phyloP scores from a whole-genome alignment of 2,113 vertebrate genomes.

The Stigmatopora nigra region DNA sequence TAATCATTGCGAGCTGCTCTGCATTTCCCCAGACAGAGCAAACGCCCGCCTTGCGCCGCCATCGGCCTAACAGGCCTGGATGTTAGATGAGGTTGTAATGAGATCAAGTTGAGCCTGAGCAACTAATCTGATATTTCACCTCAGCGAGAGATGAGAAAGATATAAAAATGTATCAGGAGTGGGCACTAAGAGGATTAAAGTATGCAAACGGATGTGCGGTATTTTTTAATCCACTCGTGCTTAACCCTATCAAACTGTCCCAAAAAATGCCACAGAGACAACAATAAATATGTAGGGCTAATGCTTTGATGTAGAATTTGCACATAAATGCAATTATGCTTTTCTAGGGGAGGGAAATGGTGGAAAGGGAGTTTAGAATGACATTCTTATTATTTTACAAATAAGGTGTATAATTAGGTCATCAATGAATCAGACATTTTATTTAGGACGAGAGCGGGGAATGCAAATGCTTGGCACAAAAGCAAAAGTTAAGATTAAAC shows the following conservation, averaged over 20 bases:
- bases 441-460: too few relatives aligned
- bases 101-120: constrained; percentile 72
- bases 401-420: too few relatives aligned
- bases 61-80: constrained; percentile 26
- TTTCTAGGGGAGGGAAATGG: constrained; percentile 23
- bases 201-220: constrained; percentile 71
- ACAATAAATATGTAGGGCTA: constrained; percentile 52
- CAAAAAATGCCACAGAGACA: constrained; percentile 44
- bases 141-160: constrained; percentile 68
- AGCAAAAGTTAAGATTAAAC: constrained; percentile 54
- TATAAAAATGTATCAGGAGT: constrained; percentile 73
- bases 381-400: too few relatives aligned
- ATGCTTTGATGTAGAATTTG: constrained; percentile 32
- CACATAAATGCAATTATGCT: constrained; percentile 20
- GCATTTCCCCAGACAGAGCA: constrained; percentile 27
- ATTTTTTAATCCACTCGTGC: constrained; percentile 71
- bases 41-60: constrained; percentile 13
- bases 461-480: constrained; percentile 31
- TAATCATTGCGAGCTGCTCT: constrained; percentile 17
- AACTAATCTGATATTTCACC: constrained; percentile 77
- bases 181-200: constrained; percentile 74
- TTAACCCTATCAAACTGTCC: constrained; percentile 69
- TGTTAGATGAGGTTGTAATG: constrained; percentile 73
- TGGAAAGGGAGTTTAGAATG: constrained; percentile 7
- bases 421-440: too few relatives aligned